Base-by-base conservation (phyloP, 2,113 vertebrate species). In the Caranx ignobilis region DNA sequence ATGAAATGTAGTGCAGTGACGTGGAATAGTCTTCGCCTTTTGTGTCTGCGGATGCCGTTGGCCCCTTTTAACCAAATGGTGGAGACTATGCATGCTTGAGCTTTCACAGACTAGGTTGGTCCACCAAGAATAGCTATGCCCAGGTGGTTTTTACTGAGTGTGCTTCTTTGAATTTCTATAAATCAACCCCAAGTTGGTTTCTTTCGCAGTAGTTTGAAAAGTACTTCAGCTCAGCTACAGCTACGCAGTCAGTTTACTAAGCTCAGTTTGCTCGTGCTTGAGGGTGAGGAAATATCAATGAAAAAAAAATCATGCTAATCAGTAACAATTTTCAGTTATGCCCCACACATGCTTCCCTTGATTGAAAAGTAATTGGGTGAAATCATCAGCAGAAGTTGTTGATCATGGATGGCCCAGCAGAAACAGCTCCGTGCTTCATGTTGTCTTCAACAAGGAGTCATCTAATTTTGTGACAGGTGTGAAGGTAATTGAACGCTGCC, bases 1-100 rank as follows among this genome's bases (percentile, higher is more conserved):
- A 82, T 84, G 85, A 92, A 93, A 92, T 86, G 75, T 61, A 67
- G 86, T 79, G 85, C 85, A 89, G 61, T 88, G 89, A 92, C 61
- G 83, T 86, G 88, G 89, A 94, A 92, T 74, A 84, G 16, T 86
- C 61, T 74, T 78, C n/a, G 45, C 65, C 74, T 85, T 89, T 86
- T 87, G 85, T 89, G 84, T 89, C 63, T 83, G 70, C 79, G 66
- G 68, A 77, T 73, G 71, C 82, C 3, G 37, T 66, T 82, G 71
- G 64, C 68, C 78, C 84, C 65, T 88, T 81, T 87, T 89, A 79
- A 79, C 60, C 70, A 85, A 83, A 85, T 48, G 68, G 64, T 81
- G 65, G 88, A 83, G 31, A 47, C 47, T 26, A 2, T 77, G 89
- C 84, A 80, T 50, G 65, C 77, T 81, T 26, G 47, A 81, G 75